Evolutionary conservation across 1,140 invertebrate species (phyloP).

Genomic region (Drosophila pallidifrons): DNA sequence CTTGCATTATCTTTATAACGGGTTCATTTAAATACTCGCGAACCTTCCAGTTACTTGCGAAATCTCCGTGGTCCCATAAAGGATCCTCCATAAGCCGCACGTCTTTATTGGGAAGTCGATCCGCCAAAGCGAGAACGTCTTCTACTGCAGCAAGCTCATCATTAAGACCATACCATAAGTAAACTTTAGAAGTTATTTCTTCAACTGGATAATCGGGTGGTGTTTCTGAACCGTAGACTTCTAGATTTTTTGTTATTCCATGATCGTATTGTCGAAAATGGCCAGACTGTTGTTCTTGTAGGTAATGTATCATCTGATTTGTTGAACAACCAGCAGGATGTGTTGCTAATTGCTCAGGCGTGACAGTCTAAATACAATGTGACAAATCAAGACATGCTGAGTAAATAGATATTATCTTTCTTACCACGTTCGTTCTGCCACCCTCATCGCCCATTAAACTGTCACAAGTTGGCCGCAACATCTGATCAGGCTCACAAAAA

Average conservation of each 20-base stretch:
- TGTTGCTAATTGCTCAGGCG: conserved; percentile 84
- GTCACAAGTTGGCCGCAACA: conserved; percentile 52
- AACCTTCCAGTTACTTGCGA: conserved; percentile 59
- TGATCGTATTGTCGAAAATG: conserved; percentile 85
- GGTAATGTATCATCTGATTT: conserved; percentile 85
- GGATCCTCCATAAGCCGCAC: conserved; percentile 86
- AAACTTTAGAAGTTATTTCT: conserved; percentile 87
- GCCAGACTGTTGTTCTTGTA: conserved; percentile 84
- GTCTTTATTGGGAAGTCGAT: conserved; percentile 65
- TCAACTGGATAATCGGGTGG: conserved; percentile 87
- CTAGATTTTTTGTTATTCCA: conserved; percentile 84
- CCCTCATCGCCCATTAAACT: background rate
- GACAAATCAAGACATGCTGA: background rate
- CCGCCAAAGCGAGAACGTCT: conserved; percentile 87
- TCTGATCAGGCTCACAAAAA: conserved; percentile 85
- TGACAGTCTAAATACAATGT: conserved; percentile 69
- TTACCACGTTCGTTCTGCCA: conserved; percentile 56
- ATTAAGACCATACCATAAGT: conserved; percentile 87
- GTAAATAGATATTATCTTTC: background rate
- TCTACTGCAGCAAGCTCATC: conserved; percentile 87
- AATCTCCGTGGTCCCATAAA: conserved; percentile 88
- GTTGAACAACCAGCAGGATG: conserved; percentile 86
- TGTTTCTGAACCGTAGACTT: conserved; percentile 82
- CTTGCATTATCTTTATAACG: conserved; percentile 64
- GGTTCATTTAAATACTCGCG: conserved; percentile 65